Evolutionary conservation across 2,797 vertebrate genomes (phyloP).

Genomic region (Pangasius krempfi): DNA sequence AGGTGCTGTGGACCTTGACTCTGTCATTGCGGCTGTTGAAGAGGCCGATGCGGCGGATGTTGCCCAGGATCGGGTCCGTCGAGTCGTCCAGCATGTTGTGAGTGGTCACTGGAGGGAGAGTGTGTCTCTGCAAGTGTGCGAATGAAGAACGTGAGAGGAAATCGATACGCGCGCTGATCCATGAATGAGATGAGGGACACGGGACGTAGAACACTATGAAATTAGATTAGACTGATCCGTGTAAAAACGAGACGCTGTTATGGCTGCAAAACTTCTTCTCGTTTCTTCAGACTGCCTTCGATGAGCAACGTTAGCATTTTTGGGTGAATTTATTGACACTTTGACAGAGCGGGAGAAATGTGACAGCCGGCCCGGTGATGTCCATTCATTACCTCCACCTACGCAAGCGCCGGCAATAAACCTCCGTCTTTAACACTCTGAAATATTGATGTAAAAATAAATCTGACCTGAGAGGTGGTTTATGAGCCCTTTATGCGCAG

Average conservation of each 20-base stretch:
- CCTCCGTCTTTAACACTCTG: constrained; percentile 37
- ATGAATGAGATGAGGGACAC: constrained; percentile 26
- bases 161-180: constrained; percentile 37
- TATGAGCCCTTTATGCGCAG: constrained; percentile 52
- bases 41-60: constrained; percentile 87
- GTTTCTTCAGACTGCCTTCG: neutral
- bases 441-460: constrained; percentile 64
- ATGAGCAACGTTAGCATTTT: neutral
- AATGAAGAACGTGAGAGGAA: constrained; percentile 15
- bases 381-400: constrained; percentile 40
- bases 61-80: constrained; percentile 88
- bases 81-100: constrained; percentile 95
- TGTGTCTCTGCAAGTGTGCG: constrained; percentile 78
- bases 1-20: constrained; percentile 81
- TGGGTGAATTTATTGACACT: neutral
- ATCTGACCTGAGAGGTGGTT: constrained; percentile 62
- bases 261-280: neutral
- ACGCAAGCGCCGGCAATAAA: constrained; percentile 57
- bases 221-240: neutral
- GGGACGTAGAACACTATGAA: neutral
- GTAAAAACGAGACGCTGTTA: neutral
- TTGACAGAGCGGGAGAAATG: neutral
- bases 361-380: neutral
- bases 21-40: constrained; percentile 90
- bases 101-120: constrained; percentile 93